A percentile compares a stretch with the other conserved stretches of the same genome.
phyloP scores from a whole-genome alignment of 1,140 invertebrate species.

The Trachelipus rathkii region DNA sequence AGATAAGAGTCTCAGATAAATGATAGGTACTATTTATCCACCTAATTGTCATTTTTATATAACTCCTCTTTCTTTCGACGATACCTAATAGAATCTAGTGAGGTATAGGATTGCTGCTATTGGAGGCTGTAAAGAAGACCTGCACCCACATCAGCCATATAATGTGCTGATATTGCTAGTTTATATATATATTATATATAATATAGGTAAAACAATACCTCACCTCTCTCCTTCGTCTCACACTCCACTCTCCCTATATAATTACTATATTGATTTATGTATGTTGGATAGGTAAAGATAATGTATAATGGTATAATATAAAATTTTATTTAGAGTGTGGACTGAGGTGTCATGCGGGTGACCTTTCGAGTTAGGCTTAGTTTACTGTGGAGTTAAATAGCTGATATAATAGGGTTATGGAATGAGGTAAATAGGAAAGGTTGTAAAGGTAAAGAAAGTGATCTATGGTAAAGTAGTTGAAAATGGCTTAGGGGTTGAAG shows the following conservation, averaged over 20 bases:
- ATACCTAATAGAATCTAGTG: slow-evolving; percentile 27
- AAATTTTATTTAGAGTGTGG: too few relatives aligned
- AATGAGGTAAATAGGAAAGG: too few relatives aligned
- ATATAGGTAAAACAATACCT: background rate
- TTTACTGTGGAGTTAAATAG: too few relatives aligned
- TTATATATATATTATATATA: too few relatives aligned
- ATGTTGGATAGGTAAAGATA: too few relatives aligned
- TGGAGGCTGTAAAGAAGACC: slow-evolving; percentile 25
- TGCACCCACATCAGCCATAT: slow-evolving; percentile 28
- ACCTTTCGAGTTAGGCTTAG: too few relatives aligned
- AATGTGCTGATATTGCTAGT: slow-evolving; percentile 18
- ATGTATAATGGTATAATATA: too few relatives aligned
- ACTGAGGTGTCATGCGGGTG: too few relatives aligned
- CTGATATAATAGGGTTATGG: too few relatives aligned
- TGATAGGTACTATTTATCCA: too few relatives aligned
- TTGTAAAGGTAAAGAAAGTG: background rate
- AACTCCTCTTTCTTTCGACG: slow-evolving; percentile 26
- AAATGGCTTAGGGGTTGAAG: background rate
- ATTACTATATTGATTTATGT: too few relatives aligned
- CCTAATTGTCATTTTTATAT: slow-evolving; percentile 21
- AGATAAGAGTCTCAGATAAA: background rate
- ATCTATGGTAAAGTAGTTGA: background rate
- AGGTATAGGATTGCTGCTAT: slow-evolving; percentile 26
- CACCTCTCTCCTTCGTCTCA: background rate
- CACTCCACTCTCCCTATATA: background rate